Percentiles rank a stretch among this genome's conserved stretches.
Conservation (phyloP, 2,888 invertebrate species). For the Drepanosiphum platanoidis region DNA sequence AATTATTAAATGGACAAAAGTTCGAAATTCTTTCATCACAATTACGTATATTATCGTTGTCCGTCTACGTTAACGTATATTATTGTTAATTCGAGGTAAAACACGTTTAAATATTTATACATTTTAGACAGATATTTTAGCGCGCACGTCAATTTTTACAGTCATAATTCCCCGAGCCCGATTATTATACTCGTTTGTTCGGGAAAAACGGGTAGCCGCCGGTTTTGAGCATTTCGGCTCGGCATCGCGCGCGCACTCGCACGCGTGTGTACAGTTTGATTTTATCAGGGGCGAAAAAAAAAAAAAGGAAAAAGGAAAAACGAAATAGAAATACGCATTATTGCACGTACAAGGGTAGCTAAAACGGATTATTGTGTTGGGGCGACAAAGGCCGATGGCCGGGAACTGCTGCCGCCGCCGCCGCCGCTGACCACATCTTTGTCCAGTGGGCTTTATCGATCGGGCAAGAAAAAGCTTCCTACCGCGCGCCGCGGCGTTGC, state of each 20-base stretch:
- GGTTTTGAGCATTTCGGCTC: not conserved
- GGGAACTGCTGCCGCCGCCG: slow-evolving; percentile 51
- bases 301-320: slow-evolving; percentile 19
- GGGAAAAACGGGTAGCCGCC: no score
- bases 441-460: slow-evolving; percentile 62
- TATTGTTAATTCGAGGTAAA: no score
- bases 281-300: not conserved
- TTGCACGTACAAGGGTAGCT: slow-evolving; percentile 50
- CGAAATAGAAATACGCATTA: slow-evolving; percentile 54
- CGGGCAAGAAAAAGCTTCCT: slow-evolving; percentile 56
- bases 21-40: no score
- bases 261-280: not conserved
- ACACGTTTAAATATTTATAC: no score
- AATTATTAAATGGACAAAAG: no score
- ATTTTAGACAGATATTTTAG: no score
- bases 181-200: no score
- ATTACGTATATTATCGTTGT: no score
- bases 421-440: slow-evolving; percentile 61
- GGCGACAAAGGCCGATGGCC: slow-evolving; percentile 61
- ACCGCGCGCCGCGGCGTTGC: slow-evolving; percentile 36
- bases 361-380: slow-evolving; percentile 61
- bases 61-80: no score
- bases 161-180: no score
- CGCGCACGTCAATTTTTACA: no score
- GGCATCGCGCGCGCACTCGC: not conserved